Conservation (phyloP, 1,140 invertebrate genomes). For the Tetranychus urticae region DNA sequence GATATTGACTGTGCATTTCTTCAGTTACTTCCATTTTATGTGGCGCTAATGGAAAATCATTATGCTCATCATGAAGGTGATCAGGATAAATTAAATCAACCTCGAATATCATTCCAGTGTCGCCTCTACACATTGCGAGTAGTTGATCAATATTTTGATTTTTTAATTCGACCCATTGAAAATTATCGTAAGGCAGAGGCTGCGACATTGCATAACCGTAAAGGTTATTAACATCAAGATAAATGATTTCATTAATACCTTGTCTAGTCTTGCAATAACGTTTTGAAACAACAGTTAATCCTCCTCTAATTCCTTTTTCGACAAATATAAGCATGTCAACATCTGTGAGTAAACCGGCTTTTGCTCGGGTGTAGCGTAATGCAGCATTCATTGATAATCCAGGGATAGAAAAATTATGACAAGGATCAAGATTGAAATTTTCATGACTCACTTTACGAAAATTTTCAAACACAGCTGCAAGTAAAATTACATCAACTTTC, state of each 20-base stretch:
- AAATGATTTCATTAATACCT: neutral
- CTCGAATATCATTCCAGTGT: neutral
- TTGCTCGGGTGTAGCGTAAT: neutral
- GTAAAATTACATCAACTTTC: neutral
- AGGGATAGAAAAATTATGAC: neutral
- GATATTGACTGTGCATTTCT: neutral
- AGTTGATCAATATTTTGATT: neutral
- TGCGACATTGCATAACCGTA: neutral
- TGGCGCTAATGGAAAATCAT: too few species aligned
- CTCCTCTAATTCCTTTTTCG: slow-evolving; percentile 4
- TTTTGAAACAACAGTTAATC: neutral
- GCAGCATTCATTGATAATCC: neutral
- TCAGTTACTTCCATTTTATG: neutral
- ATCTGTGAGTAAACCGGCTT: neutral
- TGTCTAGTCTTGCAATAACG: neutral
- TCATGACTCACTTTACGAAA: neutral
- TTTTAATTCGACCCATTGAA: neutral
- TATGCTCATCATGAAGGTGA: neutral
- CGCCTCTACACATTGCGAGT: neutral
- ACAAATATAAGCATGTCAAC: neutral
- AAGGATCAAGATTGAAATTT: neutral
- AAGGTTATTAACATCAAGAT: neutral
- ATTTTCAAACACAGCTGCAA: neutral
- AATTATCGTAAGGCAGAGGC: neutral
- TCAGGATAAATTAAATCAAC: neutral